These are phyloP conservation scores for Sinocyclocheilus rhinocerous DNA, from an alignment of 2,113 vertebrate species.

Conservation along the genomic window DNA sequence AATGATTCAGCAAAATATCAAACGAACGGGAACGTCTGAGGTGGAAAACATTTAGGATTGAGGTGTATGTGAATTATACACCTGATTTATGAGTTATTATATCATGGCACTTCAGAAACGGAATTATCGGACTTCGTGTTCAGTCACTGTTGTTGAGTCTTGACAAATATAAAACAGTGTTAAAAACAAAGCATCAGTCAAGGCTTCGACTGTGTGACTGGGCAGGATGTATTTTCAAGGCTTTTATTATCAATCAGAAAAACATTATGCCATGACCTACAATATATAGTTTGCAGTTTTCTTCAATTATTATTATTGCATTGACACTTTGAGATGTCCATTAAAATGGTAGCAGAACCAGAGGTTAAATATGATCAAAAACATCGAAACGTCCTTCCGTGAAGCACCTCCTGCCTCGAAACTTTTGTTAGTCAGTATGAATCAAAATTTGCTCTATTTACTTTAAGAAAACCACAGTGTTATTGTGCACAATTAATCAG, in stretches of 20 bases:
- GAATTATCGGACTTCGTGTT: background rate
- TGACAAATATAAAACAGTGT: background rate
- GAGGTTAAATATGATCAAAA: background rate
- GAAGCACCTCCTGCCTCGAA: background rate
- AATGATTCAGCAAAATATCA: constrained; percentile 20
- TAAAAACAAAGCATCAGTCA: background rate
- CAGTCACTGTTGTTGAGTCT: background rate
- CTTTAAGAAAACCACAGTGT: background rate
- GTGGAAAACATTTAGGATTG: constrained; percentile 39
- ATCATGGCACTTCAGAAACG: background rate
- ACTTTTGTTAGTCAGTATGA: background rate
- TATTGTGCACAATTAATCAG: background rate
- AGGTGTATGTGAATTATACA: background rate
- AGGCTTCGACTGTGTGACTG: background rate
- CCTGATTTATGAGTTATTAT: background rate
- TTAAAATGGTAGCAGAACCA: background rate
- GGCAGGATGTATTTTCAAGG: background rate
- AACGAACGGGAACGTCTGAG: constrained; percentile 48
- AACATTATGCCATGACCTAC: constrained; percentile 10
- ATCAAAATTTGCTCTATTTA: background rate
- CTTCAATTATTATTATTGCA: background rate
- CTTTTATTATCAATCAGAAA: background rate
- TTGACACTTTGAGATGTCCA: no score
- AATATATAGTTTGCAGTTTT: background rate
- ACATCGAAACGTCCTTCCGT: no score